Evolutionary conservation across 2,797 vertebrate species (phyloP).

Genomic region (Sternarchorhynchus goeldii): DNA sequence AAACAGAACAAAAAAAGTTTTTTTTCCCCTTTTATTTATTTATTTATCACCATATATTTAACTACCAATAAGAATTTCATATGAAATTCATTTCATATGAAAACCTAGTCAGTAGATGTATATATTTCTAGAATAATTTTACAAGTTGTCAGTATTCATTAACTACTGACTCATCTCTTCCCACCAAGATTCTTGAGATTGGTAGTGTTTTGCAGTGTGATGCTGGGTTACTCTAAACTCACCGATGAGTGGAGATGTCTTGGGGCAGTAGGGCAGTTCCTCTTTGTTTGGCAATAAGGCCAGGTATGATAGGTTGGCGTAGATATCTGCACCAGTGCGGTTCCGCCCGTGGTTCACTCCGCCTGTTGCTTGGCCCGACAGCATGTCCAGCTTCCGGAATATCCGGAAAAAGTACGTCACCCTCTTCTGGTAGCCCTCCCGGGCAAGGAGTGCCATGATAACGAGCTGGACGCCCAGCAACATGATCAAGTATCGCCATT

Average conservation of each 20-base stretch:
- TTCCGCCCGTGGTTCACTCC: constrained; percentile 56
- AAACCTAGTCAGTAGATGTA: too few relatives aligned
- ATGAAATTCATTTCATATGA: too few relatives aligned
- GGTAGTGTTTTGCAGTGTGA: too few relatives aligned
- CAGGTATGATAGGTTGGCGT: constrained; percentile 76
- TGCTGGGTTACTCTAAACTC: constrained; percentile 51
- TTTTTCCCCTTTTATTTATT: too few relatives aligned
- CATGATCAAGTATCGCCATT: constrained; percentile 78
- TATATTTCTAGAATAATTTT: too few relatives aligned
- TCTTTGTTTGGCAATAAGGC: constrained; percentile 57
- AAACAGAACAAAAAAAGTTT: too few relatives aligned
- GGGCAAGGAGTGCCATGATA: constrained; percentile 79
- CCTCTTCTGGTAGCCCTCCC: constrained; percentile 76
- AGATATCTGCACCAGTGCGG: constrained; percentile 71
- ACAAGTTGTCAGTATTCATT: too few relatives aligned
- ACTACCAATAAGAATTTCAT: too few relatives aligned
- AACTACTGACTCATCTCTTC: too few relatives aligned
- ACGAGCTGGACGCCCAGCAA: constrained; percentile 82
- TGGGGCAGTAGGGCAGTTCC: constrained; percentile 73
- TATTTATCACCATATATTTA: too few relatives aligned
- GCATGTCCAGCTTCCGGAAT: constrained; percentile 71
- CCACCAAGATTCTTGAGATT: too few relatives aligned
- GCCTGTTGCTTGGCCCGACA: background rate
- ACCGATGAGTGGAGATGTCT: constrained; percentile 77
- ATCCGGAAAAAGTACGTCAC: constrained; percentile 78